A percentile compares a stretch with the other conserved stretches of the same genome.
Conservation (phyloP, 2,113 vertebrate species). For the Cyprinus carpio region DNA sequence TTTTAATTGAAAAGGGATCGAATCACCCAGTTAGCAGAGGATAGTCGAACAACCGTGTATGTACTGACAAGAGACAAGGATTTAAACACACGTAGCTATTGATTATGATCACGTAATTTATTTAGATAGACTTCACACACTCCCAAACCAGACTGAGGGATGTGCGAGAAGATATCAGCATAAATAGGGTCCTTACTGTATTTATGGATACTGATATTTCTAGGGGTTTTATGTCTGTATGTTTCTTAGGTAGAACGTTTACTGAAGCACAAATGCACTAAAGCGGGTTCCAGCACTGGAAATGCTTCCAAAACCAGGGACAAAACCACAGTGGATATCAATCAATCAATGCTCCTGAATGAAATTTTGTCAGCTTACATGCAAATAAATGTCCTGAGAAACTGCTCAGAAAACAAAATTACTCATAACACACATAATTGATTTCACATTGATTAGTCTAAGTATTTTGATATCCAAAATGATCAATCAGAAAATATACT, state of each 20-base stretch:
- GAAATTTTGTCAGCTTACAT: conserved; percentile 50
- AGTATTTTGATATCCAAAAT: conserved; percentile 15
- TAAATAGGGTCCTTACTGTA: not conserved
- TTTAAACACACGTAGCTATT: not conserved
- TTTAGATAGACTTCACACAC: not conserved
- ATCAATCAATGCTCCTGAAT: conserved; percentile 5
- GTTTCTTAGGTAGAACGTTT: not conserved
- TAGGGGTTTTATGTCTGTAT: not conserved
- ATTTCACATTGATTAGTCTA: not conserved
- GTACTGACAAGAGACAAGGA: conserved; percentile 15
- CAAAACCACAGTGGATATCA: not conserved
- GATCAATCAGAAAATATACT: not conserved
- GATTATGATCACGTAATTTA: conserved; percentile 28
- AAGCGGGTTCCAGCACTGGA: not conserved
- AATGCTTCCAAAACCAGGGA: not conserved
- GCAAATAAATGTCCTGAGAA: conserved; percentile 49
- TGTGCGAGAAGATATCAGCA: not conserved
- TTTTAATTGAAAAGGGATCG: conserved; percentile 54
- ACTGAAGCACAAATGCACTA: not conserved
- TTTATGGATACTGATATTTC: not conserved
- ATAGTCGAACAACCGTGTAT: conserved; percentile 18
- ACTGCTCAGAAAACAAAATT: conserved; percentile 35
- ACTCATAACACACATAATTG: not conserved
- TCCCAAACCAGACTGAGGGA: not conserved
- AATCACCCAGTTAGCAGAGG: conserved; percentile 38